Base-by-base conservation (phyloP, 2,113 vertebrate species). In the Callocephalon fimbriatum region DNA sequence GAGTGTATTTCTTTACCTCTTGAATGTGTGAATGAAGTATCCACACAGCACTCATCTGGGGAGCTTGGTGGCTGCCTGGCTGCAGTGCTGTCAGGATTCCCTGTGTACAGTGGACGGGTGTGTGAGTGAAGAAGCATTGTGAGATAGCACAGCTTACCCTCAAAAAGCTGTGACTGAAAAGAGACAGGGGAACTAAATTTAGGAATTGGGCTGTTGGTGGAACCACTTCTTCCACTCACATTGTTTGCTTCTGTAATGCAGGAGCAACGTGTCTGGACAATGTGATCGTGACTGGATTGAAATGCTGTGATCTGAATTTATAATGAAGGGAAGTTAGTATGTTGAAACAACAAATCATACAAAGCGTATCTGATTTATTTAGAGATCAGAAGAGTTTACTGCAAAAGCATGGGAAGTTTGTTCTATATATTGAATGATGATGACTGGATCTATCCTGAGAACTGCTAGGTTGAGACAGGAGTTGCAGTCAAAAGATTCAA, bases 171-270 rank as follows among this genome's bases (percentile, higher is more conserved):
- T 86, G 68, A 92, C 61, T 97, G 96, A 95, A 71, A 67, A 92
- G 91, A 97, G 68, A 77, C 91, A 95, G 96, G 25, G 59, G 18
- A 40, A 88, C 91, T 96, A 95, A 95, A 96, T 96, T 95, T 96
- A 95, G 94, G 93, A 86, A 70, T 92, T 58, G 59, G 72, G 66
- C 38, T 79, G 19, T 68, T 93, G 85, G 67, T 88, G 70, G 74
- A 90, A 78, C 31, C 29, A 48, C 51, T 75, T 72, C 35, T 83
- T 95, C 82, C 82, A 56, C n/a, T 90, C 2, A 0, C 9, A 14
- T 45, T 67, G 26, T 83, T 93, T 74, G 59, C 75, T 92, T 92
- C 65, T 45, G 19, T 66, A 71, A 10, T 14, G 54, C 45, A 32
- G n/a, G 78, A 90, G 53, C 71, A 86, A 16, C 37, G 2, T 79